Base-by-base conservation (phyloP, 2,888 invertebrate genomes). In the Plagiodera versicolora region DNA sequence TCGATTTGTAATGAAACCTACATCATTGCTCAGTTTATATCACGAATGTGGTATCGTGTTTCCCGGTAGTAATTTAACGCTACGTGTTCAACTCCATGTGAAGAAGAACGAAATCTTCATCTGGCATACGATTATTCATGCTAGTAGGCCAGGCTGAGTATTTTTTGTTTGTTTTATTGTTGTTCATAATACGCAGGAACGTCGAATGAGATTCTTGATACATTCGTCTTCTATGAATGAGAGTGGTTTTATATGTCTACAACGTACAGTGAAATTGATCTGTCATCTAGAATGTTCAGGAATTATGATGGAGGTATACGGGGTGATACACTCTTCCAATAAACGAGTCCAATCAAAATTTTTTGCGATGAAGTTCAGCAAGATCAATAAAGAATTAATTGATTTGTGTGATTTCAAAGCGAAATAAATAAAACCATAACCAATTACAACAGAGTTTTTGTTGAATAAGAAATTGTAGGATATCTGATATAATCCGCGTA, bases 111-210 rank as follows among this genome's bases (percentile, higher is more conserved):
- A 32, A 32, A 32, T 32, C 32, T 32, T 32, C 32, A 32, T 32
- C 32, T 32, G 10, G 11, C 11, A 32, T 51, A 17, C 30, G 9
- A 35, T 18, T 30, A 51, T 51, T 51, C 16, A 20, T 51, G 51
- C 51, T 28, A 51, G 51, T 51, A 51, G 51, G 51, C 32, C 32
- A 32, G 8, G 5, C 35, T 30, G 14, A n/a, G 51, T 2, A 51
- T 51, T 51, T 32, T 32, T 32, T 10, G 32, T 32, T 11, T 19
- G 32, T 32, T 11, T 19, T 49, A 24, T 32, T n/a, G 16, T 32
- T n/a, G 19, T 52, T 56, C 51, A 48, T 35, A 24, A 16, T 30
- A 49, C 17, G 49, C 14, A 49, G 14, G 8, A 19, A 46, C 14
- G 18, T 46, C 9, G 20, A 19, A 46, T 18, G 0, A 46, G 20